These are phyloP conservation scores for Dryoscopus gambensis DNA, from an alignment of 2,113 vertebrate genomes.

Conservation along the genomic window DNA sequence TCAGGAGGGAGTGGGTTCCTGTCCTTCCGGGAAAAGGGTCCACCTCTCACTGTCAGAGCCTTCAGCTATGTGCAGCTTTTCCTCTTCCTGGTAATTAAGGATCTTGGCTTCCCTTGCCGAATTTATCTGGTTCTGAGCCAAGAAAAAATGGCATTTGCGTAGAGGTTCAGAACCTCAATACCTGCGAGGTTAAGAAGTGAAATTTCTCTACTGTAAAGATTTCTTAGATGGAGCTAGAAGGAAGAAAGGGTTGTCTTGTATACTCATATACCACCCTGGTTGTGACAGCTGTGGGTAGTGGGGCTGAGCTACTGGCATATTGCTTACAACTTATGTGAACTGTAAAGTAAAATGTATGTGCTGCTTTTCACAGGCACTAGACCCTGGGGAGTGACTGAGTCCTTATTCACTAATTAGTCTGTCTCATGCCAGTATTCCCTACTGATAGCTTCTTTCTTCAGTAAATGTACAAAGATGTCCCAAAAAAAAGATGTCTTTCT, in stretches of 20 bases:
- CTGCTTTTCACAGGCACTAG: not conserved
- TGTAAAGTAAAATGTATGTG: not conserved
- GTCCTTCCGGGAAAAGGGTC: not conserved
- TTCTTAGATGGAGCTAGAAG: not conserved
- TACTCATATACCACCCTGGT: not conserved
- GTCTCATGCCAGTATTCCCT: not conserved
- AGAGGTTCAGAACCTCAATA: not conserved
- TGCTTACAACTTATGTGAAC: not conserved
- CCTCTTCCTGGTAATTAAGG: not conserved
- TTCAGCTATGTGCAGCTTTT: not conserved
- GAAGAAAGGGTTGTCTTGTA: not conserved
- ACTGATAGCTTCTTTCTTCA: not conserved
- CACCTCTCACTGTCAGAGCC: not conserved
- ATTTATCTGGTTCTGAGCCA: not conserved
- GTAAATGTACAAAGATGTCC: not conserved
- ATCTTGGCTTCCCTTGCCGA: not conserved
- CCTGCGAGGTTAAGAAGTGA: not conserved
- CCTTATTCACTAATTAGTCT: not conserved
- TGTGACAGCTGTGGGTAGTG: not conserved
- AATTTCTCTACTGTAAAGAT: not conserved
- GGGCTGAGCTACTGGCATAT: not conserved
- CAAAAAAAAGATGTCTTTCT: not conserved
- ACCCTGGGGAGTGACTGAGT: not conserved
- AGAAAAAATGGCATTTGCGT: not conserved
- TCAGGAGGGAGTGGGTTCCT: accelerated